phyloP scores from a whole-genome alignment of 1,140 invertebrate genomes.

The Bicyclus anynana region DNA sequence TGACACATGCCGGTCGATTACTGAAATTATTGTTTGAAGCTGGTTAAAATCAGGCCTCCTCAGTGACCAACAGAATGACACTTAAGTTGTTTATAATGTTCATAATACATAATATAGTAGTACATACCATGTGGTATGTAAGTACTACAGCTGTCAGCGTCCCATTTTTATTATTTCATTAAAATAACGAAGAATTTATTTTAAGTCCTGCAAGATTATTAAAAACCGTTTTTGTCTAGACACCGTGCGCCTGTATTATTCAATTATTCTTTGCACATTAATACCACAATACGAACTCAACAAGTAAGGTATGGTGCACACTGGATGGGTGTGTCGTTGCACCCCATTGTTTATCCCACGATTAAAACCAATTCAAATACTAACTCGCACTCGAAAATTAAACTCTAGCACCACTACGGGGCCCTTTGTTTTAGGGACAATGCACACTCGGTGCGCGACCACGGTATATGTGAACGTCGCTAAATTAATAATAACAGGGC shows the following conservation, averaged over 20 bases:
- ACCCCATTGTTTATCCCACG: constrained; percentile 73
- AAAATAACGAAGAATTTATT: background rate
- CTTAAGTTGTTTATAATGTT: too few species aligned
- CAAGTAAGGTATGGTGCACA: constrained; percentile 41
- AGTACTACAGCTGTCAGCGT: too few species aligned
- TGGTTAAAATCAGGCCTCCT: too few species aligned
- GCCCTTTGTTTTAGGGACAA: constrained; percentile 71
- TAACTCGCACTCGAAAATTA: constrained; percentile 75
- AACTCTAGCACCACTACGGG: constrained; percentile 62
- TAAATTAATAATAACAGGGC: background rate
- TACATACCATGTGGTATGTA: too few species aligned
- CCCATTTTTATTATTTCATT: too few species aligned
- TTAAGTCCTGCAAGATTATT: background rate
- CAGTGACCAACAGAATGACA: too few species aligned
- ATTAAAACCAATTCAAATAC: constrained; percentile 74
- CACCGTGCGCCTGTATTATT: constrained; percentile 15
- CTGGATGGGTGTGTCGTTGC: constrained; percentile 57
- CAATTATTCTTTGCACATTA: constrained; percentile 20
- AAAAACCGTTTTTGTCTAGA: background rate
- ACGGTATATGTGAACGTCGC: constrained; percentile 37
- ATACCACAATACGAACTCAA: constrained; percentile 30
- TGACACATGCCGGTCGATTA: too few species aligned
- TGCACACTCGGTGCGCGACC: constrained; percentile 43
- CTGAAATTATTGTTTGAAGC: too few species aligned
- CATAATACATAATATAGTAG: too few species aligned